These are phyloP conservation scores for Hiodon alosoides DNA, from an alignment of 2,113 vertebrate genomes.

Conservation along the genomic window DNA sequence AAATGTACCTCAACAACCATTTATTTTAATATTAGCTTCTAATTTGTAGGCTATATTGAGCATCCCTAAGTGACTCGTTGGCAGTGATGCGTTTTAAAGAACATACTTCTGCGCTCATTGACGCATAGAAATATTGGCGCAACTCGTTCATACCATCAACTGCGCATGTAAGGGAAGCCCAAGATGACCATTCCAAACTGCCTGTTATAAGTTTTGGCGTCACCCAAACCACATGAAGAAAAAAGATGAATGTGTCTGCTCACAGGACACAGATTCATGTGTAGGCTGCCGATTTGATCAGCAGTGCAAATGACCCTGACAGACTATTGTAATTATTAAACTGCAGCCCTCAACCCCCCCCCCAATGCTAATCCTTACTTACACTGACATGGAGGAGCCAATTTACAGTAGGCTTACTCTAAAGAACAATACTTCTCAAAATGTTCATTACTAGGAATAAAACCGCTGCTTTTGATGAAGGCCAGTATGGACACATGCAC, in stretches of 20 bases:
- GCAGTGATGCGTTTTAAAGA: too few species aligned
- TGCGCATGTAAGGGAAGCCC: too few species aligned
- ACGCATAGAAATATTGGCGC: too few species aligned
- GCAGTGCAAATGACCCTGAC: slow-evolving; percentile 42
- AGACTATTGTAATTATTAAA: slow-evolving; percentile 10
- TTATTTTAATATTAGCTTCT: too few species aligned
- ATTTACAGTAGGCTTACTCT: slow-evolving; percentile 1
- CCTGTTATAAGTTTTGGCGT: too few species aligned
- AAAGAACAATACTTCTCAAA: neutral
- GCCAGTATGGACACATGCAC: neutral
- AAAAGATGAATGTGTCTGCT: neutral
- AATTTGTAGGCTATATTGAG: too few species aligned
- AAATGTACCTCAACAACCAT: too few species aligned
- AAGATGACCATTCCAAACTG: too few species aligned
- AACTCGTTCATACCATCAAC: too few species aligned
- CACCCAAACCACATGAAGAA: too few species aligned
- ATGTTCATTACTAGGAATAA: neutral
- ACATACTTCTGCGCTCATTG: too few species aligned
- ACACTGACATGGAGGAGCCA: neutral
- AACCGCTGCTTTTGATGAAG: neutral
- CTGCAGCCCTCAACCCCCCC: neutral
- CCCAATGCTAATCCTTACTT: neutral
- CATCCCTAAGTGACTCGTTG: too few species aligned
- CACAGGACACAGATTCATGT: slow-evolving; percentile 5
- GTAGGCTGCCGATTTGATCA: slow-evolving; percentile 3